Base-by-base conservation (phyloP, 2,797 vertebrate genomes). In the Acrossocheilus fasciatus region DNA sequence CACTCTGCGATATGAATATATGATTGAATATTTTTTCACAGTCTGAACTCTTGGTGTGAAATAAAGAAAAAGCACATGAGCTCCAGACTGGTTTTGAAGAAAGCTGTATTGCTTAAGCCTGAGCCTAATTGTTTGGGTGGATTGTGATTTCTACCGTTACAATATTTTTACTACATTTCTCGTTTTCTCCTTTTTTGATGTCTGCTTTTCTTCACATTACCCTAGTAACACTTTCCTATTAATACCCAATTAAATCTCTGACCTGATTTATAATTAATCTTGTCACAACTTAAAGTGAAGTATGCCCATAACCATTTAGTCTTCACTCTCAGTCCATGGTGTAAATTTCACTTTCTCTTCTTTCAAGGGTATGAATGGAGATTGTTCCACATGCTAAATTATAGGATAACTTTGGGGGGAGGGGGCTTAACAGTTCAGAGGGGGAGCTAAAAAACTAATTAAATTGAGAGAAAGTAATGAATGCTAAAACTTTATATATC, bases 1-100 rank as follows among this genome's bases (percentile, higher is more conserved):
- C 17, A 17, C 7, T 43, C 11, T 59, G 11, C 62, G 39, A 20
- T 59, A 59, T 82, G 4, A 26, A 72, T 72, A 43, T 43, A 43
- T 59, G 15, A 26, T 45, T 8, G 0, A 82, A 72, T 43, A 62
- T 26, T 57, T 54, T 20, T 69, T 36, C 17, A 30, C 12, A n/a
- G 2, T 64, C 20, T 83, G 47, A 64, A 76, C 68, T 84, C 59
- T 26, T 52, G 9, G 20, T 26, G 14, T 54, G 39, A 36, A 78
- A 85, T 78, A 85, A 78, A 79, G 52, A 57, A 57, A 43, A 66
- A 26, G 43, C 20, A 75, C 18, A 66, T 76, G 36, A 50, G 26
- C 66, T 76, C 52, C 26, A 12, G 70, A 50, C 30, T 62, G 12
- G 1, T 73, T 59, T 14, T 26, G 20, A 59, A 54, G 2, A 57